These are phyloP conservation scores for Melanotaenia pygmaea DNA, from an alignment of 2,797 vertebrate species.

Conservation along the genomic window DNA sequence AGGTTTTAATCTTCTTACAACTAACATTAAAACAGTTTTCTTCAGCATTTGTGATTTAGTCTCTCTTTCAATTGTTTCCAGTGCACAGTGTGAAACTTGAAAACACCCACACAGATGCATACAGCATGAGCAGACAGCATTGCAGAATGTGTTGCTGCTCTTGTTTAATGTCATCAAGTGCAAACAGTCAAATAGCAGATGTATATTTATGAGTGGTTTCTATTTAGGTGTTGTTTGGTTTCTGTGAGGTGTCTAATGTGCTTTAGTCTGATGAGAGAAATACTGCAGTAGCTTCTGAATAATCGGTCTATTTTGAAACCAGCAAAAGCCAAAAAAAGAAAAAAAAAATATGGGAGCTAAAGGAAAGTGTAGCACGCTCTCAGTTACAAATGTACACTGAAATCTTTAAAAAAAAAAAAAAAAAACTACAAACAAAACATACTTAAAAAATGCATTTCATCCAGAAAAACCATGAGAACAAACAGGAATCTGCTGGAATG, in stretches of 20 bases:
- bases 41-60: conserved; percentile 43
- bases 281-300: conserved; percentile 27
- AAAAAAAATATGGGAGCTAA: not conserved
- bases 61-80: not conserved
- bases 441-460: conserved; percentile 13
- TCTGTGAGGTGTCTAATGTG: not conserved
- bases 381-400: not conserved
- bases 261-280: conserved; percentile 22
- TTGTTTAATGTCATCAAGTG: not conserved
- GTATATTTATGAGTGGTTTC: conserved; percentile 21
- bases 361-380: not conserved
- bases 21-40: not conserved
- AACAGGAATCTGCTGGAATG: conserved; percentile 1
- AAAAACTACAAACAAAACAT: not conserved
- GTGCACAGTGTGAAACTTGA: not conserved
- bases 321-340: conserved; percentile 14
- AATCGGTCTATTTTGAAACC: conserved; percentile 51
- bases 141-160: not conserved
- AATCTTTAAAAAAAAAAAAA: not conserved
- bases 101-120: too few species aligned
- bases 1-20: not conserved
- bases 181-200: conserved; percentile 13
- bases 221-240: conserved; percentile 1
- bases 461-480: not conserved
- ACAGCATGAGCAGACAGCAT: not conserved